Base-by-base conservation (phyloP, 1,140 invertebrate genomes). In the Sweltsa coloradensis region DNA sequence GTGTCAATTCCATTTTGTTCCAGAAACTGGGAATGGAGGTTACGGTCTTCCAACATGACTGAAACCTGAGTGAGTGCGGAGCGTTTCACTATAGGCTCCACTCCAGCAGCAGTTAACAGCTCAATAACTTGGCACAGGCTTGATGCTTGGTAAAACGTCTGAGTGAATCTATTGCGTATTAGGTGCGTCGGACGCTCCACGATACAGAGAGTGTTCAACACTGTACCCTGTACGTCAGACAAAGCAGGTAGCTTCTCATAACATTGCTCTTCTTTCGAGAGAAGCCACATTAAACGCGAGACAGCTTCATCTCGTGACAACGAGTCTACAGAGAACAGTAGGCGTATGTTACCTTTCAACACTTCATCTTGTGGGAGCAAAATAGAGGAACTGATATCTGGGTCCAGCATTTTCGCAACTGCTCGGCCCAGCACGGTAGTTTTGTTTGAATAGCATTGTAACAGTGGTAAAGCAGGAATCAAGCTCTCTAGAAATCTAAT, bases 381-480 rank as follows among this genome's bases (percentile, higher is more conserved):
- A 62, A 76, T 72, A 49, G 62, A 65, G 18, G 65, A 56, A 5
- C 66, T 71, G 57, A 75, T 67, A 52, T 81, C 77, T 2, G 71
- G 67, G 58, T 82, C 76, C 9, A 78, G 58, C 23, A 79, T 73
- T 54, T 75, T 75, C 22, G 73, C 67, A 25, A 81, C 60, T 27
- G 71, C 68, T 56, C 73, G 66, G 1, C 77, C 73, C 16, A 75
- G 54, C 18, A 58, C n/a, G 23, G 65, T 60, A 41, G 52, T 51
- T 45, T 66, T 62, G 44, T 63, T 51, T 11, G 63, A 60, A 50
- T 67, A 57, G 50, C 68, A 71, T 26, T 67, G 59, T 37, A 74
- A 55, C 31, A 74, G 57, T 6, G 78, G 74, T 24, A 80, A 55
- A 2, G 70, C 61, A 1, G 75, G 72, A 41, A 76, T 53, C 16